Base-by-base conservation (phyloP, 2,113 vertebrate species). In the Nycticorax nycticorax region DNA sequence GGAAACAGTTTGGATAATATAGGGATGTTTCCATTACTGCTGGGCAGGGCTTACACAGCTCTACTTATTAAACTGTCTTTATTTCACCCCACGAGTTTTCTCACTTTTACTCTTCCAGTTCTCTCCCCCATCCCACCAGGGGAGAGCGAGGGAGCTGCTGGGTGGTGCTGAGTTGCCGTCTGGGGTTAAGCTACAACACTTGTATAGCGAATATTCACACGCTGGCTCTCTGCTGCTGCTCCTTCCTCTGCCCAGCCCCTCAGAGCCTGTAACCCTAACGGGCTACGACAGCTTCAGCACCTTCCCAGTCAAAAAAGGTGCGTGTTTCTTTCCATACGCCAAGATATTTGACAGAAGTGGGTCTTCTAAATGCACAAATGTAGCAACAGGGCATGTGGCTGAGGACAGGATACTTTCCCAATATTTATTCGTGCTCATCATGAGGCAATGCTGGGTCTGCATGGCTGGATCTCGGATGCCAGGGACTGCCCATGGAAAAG, bases 391-490 rank as follows among this genome's bases (percentile, higher is more conserved):
- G 62, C n/a, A 12, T 1, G 23, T 9, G 9, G 62, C 45, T 32
- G 67, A 50, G 68, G 56, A 43, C 9, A 9, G 28, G 69, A 8
- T 24, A 4, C 37, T 71, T 67, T 19, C 37, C 52, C 17, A 59
- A 22, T 28, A 7, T 32, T 62, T 66, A 15, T 63, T 62, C 2
- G 3, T 4, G 11, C 16, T 68, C 22, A 10, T 17, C 2, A 5
- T 0, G 5, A 18, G 56, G 67, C 2, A 18, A 14, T 48, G 86
- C 33, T 26, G 66, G 19, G n/a, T 59, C 43, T 37, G 23, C 2
- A 1, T 1, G 1, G 23, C 11, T 9, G 72, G 43, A 9, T 37
- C 32, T 23, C 2, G 1, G n/a, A 16, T 26, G 18, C 13, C 22
- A 3, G 48, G 22, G 8, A 5, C 21, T 8, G 6, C 45, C 4